Base-by-base conservation (phyloP, 2,113 vertebrate genomes). In the Odontophorus gujanensis region DNA sequence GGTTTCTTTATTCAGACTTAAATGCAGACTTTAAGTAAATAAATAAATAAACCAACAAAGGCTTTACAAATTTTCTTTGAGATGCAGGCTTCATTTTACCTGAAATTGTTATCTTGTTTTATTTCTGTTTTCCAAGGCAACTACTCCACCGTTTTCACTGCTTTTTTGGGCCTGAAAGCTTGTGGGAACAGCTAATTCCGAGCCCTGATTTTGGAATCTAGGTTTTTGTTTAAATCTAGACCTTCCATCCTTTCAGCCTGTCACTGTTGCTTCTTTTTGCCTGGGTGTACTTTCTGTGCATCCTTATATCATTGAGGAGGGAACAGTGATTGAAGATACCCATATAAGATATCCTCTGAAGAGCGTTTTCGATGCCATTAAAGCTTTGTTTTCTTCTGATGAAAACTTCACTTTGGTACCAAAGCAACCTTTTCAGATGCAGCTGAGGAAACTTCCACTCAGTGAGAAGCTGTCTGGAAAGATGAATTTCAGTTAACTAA, bases 1-100 rank as follows among this genome's bases (percentile, higher is more conserved):
- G 79, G 79, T 85, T 92, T 95, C 26, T 57, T 85, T 59, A 81
- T 88, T 96, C 47, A 73, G 68, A 22, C 73, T 85, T 77, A 83
- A 87, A 74, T 48, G 26, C 14, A 74, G 62, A 80, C 34, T 0
- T 3, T 6, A 32, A 19, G 11, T 30, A 45, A 45, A 62, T 68
- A 91, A 36, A 40, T 45, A 65, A 30, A 2, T 14, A 68, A 47
- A 20, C 28, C 20, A 78, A 83, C 26, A 14, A 71, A 24, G 19
- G 13, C 65, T 67, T 84, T 53, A 30, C 16, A 65, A n/a, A 45
- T 72, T 93, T 89, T 90, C 71, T 53, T 96, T 0, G 0, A 87
- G 76, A 85, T 74, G 76, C 3, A 79, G 24, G 11, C 28, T 85
- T 92, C 7, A 11, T 72, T 78, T 48, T 72, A 48, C 61, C 43